Base-by-base conservation (phyloP, 2,113 vertebrate species). In the Tympanuchus pallidicinctus region DNA sequence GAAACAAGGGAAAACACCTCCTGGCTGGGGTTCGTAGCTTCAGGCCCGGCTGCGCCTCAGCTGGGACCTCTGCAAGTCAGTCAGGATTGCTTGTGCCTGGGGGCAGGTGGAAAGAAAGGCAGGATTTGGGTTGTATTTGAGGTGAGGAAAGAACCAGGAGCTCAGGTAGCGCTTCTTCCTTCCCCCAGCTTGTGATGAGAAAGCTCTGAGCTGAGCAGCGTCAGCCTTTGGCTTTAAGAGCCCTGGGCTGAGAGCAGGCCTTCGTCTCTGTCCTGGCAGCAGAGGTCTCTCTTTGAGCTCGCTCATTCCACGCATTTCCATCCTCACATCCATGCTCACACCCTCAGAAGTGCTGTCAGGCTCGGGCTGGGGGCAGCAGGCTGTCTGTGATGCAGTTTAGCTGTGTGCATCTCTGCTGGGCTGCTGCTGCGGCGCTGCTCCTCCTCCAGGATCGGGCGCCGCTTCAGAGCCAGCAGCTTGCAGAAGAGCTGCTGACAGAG, bases 401-500 rank as follows among this genome's bases (percentile, higher is more conserved):
- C 28, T 8, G 1, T 12, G 12, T 32, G 59, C 40, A 6, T 43
- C 66, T 69, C 50, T 34, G 34, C 45, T 6, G 5, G 30, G 54
- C 21, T 70, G 0, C n/a, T 36, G 24, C 38, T 18, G 1, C 14
- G 4, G n/a, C 24, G 12, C 1, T 16, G 24, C 13, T 67, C 36
- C 30, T 3, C 19, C 80, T 15, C 36, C 1, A 17, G 47, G 73
- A 3, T 42, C 63, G 14, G 74, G 32, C 27, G 1, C 59, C 36
- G 1, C 74, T 30, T 14, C 47, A 32, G 47, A n/a, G 61, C 36
- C 78, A 81, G 64, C 64, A 76, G 52, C 52, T 43, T 63, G 42
- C 25, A 11, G 52, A 75, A 40, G 45, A 50, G 40, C 30, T 40
- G 28, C 13, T 11, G 24, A 43, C 64, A 60, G n/a, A 69, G 47